phyloP scores from a whole-genome alignment of 1,140 invertebrate species.

The Bombyx mandarina region DNA sequence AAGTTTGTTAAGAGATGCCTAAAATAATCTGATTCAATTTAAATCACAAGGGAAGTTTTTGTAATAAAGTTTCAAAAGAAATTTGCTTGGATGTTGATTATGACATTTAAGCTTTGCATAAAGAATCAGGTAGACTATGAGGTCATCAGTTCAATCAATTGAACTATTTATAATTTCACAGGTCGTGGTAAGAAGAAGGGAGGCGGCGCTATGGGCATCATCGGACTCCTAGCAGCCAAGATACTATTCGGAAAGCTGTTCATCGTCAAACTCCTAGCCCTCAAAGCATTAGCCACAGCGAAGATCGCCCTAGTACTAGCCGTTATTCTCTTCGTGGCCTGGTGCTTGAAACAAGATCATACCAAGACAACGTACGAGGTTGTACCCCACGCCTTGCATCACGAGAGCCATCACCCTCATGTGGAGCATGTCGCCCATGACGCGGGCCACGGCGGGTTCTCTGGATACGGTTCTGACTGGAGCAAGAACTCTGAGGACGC shows the following conservation, averaged over 20 bases:
- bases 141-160: no score
- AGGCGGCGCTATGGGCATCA: slow-evolving; percentile 39
- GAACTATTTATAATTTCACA: slow-evolving; percentile 15
- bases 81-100: no score
- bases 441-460: slow-evolving; percentile 33
- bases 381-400: slow-evolving; percentile 50
- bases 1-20: no score
- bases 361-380: slow-evolving; percentile 63
- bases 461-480: slow-evolving; percentile 56
- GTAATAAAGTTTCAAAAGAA: no score
- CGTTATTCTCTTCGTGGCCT: slow-evolving; percentile 56
- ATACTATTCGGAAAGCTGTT: slow-evolving; percentile 57
- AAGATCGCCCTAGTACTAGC: slow-evolving; percentile 58
- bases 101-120: no score
- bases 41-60: no score
- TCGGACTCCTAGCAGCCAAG: slow-evolving; percentile 56
- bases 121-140: no score
- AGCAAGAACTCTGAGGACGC: slow-evolving; percentile 62
- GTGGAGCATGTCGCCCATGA: slow-evolving; percentile 40
- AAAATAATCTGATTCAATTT: no score
- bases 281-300: slow-evolving; percentile 58
- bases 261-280: slow-evolving; percentile 58
- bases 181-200: slow-evolving; percentile 60
- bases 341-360: slow-evolving; percentile 56
- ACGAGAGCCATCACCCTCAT: slow-evolving; percentile 52